phyloP scores from a whole-genome alignment of 30 jellyfish, hydroid and myxozoan genomes.

The Euphysa ruthae region DNA sequence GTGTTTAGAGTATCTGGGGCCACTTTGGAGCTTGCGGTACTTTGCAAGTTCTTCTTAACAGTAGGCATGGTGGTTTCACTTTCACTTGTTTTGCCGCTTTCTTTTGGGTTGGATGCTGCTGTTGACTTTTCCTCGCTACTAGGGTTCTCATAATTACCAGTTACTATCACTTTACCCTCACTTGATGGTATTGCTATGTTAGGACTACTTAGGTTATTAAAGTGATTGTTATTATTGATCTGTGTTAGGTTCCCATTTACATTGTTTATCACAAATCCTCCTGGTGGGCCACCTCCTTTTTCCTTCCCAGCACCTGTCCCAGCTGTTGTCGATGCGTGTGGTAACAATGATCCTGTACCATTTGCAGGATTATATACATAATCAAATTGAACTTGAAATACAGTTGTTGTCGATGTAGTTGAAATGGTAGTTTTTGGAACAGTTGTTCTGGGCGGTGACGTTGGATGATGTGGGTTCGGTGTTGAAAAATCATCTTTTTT shows the following conservation, averaged over 20 bases:
- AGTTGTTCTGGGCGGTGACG: background rate
- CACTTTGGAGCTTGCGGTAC: no score
- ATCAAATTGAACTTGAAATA: background rate
- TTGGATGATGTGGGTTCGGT: background rate
- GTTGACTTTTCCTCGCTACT: no score
- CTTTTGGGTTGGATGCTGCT: no score
- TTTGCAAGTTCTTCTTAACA: no score
- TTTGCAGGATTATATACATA: slow-evolving; percentile 1
- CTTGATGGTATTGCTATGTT: background rate
- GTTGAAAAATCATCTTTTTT: slow-evolving; percentile 2
- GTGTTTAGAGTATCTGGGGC: no score
- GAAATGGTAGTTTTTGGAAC: background rate
- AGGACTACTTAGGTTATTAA: background rate
- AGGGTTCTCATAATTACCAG: background rate
- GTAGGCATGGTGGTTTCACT: no score
- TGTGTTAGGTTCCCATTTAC: background rate
- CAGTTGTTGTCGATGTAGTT: slow-evolving; percentile 1
- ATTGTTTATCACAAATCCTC: background rate
- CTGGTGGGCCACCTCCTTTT: background rate
- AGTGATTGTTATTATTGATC: background rate
- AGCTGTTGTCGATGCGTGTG: background rate
- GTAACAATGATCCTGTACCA: slow-evolving; percentile 1
- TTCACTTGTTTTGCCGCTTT: no score
- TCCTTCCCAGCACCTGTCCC: background rate
- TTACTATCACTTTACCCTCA: background rate